Conservation (phyloP, 1,140 invertebrate genomes). For the Ericerus pela region DNA sequence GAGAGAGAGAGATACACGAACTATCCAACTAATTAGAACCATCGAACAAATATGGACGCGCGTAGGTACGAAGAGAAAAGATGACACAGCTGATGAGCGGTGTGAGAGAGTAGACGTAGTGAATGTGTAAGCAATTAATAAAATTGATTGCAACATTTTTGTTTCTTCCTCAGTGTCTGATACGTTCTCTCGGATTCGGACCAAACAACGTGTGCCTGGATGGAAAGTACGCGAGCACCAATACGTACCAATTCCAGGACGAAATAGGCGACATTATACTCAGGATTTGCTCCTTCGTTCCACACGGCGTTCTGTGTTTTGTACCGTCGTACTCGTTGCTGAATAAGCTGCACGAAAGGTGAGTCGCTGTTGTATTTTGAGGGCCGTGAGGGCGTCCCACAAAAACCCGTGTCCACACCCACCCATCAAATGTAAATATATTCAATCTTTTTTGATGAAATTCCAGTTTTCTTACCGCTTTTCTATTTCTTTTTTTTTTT, state of each 20-base stretch:
- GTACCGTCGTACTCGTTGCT: constrained; percentile 80
- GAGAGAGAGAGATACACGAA: no score
- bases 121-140: no score
- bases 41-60: no score
- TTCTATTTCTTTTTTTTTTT: no score
- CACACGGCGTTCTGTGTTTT: constrained; percentile 88
- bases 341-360: constrained; percentile 41
- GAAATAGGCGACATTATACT: constrained; percentile 61
- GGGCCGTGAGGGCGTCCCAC: not conserved
- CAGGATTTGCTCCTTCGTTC: constrained; percentile 66
- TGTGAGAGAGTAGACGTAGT: no score
- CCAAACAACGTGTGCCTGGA: constrained; percentile 63
- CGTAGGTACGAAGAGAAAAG: no score
- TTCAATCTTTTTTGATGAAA: no score
- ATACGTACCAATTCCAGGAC: constrained; percentile 41
- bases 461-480: no score
- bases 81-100: no score
- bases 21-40: no score
- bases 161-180: constrained; percentile 10
- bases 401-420: no score
- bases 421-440: no score
- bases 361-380: not conserved
- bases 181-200: constrained; percentile 44
- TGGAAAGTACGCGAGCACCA: constrained; percentile 40
- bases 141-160: not conserved